A percentile compares a stretch with the other conserved stretches of the same genome.
phyloP scores from a whole-genome alignment of 2,888 invertebrate genomes.

The Ptycholaimellus sp. region DNA sequence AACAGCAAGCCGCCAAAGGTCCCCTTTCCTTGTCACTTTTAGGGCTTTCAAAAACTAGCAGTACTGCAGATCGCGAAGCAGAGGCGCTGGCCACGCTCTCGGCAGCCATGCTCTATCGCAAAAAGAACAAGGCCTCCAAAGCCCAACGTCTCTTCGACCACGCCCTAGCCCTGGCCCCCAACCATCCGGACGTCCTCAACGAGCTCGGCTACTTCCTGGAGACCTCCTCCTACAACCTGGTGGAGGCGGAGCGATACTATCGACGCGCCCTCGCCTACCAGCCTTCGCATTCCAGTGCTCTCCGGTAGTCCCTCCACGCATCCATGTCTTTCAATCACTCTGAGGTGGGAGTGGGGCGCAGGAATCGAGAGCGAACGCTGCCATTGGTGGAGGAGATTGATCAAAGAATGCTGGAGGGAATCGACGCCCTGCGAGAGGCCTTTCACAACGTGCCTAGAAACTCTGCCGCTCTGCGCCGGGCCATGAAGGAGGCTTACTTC shows the following conservation, averaged over 20 bases:
- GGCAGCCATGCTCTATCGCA: slow-evolving; percentile 13
- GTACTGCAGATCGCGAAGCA: slow-evolving; percentile 3
- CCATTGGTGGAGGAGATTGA: slow-evolving; percentile 65
- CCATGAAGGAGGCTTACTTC: slow-evolving; percentile 81
- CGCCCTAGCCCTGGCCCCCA: slow-evolving; percentile 65
- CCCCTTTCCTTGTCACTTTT: no score
- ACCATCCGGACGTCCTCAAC: slow-evolving; percentile 68
- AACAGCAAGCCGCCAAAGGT: no score
- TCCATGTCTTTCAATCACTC: background rate
- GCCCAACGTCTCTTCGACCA: slow-evolving; percentile 39
- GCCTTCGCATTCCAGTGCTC: slow-evolving; percentile 42
- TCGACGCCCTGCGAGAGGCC: slow-evolving; percentile 58
- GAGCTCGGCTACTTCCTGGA: slow-evolving; percentile 58
- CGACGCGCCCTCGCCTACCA: slow-evolving; percentile 51
- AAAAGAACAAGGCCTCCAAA: slow-evolving; percentile 13
- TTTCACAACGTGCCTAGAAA: slow-evolving; percentile 38
- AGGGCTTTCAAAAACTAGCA: no score
- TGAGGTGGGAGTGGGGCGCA: slow-evolving; percentile 10
- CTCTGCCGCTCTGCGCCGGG: slow-evolving; percentile 41
- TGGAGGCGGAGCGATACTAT: slow-evolving; percentile 70
- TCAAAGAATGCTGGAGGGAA: slow-evolving; percentile 45
- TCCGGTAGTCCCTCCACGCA: slow-evolving; percentile 9
- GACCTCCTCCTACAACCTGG: slow-evolving; percentile 52
- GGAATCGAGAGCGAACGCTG: slow-evolving; percentile 56
- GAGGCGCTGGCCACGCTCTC: slow-evolving; percentile 18